Evolutionary conservation across 2,797 vertebrate species (phyloP).

Genomic region (Macropus fuliginosus): DNA sequence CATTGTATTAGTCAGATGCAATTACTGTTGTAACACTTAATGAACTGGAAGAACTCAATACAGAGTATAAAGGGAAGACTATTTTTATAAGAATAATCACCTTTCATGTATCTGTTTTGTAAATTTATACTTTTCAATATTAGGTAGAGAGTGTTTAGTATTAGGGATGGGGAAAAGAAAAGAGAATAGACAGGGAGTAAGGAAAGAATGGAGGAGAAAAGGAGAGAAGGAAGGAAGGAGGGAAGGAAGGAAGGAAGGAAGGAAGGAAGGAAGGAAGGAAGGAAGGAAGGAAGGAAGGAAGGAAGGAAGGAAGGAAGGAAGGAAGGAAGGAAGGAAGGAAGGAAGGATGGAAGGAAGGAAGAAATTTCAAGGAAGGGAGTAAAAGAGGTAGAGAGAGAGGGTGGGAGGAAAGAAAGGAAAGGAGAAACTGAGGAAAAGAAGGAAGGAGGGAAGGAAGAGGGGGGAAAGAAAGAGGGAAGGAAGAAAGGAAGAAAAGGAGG

Average conservation of each 20-base stretch:
- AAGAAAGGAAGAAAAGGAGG: background rate
- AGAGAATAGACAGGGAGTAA: background rate
- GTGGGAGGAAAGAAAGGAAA: background rate
- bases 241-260: too few species aligned
- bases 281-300: too few species aligned
- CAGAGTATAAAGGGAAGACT: background rate
- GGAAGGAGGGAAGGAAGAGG: background rate
- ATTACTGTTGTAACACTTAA: background rate
- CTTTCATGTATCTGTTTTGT: background rate
- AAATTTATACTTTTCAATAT: background rate
- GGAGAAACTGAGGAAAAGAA: background rate
- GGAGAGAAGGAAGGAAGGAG: too few species aligned
- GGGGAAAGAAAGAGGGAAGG: background rate
- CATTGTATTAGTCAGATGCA: background rate
- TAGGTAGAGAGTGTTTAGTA: background rate
- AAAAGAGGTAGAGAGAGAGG: too few species aligned
- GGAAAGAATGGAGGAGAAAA: too few species aligned
- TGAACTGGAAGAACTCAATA: background rate
- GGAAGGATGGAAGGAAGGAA: too few species aligned
- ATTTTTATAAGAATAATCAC: background rate
- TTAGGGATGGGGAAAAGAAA: background rate
- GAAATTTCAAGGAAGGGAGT: too few species aligned
- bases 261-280: too few species aligned
- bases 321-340: too few species aligned
- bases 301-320: too few species aligned